phyloP scores from a whole-genome alignment of 2,797 vertebrate genomes.

The Bufotes viridis region DNA sequence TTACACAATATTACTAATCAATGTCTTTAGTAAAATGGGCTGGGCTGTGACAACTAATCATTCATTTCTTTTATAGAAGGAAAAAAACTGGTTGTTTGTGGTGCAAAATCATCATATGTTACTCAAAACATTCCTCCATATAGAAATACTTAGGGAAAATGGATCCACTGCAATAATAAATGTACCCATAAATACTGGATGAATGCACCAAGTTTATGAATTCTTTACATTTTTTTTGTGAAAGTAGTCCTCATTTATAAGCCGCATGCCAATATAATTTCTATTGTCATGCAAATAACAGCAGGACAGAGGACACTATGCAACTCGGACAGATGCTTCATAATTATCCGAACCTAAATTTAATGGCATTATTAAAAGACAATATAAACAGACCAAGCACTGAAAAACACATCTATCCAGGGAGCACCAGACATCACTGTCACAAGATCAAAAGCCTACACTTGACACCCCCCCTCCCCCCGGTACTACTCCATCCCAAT shows the following conservation, averaged over 20 bases:
- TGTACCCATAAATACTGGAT: not conserved
- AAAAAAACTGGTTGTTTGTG: too few relatives aligned
- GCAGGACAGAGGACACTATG: conserved; percentile 39
- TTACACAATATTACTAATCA: too few relatives aligned
- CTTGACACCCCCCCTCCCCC: conserved; percentile 38
- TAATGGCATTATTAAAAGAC: conserved; percentile 32
- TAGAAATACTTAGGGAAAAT: too few relatives aligned
- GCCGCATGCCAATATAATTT: conserved; percentile 10
- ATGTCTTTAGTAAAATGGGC: too few relatives aligned
- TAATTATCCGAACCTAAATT: conserved; percentile 46
- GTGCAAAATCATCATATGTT: too few relatives aligned
- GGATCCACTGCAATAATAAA: too few relatives aligned
- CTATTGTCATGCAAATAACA: conserved; percentile 30
- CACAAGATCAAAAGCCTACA: conserved; percentile 48
- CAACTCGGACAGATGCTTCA: conserved; percentile 50
- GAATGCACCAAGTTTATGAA: not conserved
- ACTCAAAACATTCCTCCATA: too few relatives aligned
- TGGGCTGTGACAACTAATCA: too few relatives aligned
- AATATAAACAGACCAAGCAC: conserved; percentile 29
- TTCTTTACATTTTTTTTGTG: not conserved
- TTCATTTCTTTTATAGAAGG: too few relatives aligned
- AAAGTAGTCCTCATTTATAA: not conserved
- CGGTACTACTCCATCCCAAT: not conserved
- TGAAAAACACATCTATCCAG: not conserved
- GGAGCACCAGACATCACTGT: conserved; percentile 45